phyloP scores from a whole-genome alignment of 2,113 vertebrate genomes.

The Dissostichus mawsoni region DNA sequence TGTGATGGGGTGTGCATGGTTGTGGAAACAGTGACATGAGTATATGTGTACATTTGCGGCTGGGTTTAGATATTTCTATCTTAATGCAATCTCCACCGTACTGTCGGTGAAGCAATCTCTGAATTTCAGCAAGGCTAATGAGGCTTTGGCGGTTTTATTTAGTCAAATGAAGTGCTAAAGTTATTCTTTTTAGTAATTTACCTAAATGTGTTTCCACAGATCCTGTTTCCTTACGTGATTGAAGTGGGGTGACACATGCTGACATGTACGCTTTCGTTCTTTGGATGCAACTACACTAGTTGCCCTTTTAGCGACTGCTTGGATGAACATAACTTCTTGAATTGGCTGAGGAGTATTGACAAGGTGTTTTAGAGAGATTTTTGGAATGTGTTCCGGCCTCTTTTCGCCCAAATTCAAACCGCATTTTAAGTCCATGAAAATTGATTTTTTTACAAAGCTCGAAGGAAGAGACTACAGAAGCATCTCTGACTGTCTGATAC shows the following conservation, averaged over 20 bases:
- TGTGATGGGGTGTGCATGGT: conserved; percentile 29
- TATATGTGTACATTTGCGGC: neutral
- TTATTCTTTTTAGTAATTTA: neutral
- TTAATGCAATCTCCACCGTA: neutral
- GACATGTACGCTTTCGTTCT: neutral
- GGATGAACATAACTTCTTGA: neutral
- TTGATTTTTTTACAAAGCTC: too few relatives aligned
- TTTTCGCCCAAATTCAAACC: too few relatives aligned
- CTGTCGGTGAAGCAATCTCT: neutral
- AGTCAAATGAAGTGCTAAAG: neutral
- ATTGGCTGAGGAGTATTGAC: neutral
- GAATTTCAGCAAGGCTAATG: neutral
- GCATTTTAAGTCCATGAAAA: too few relatives aligned
- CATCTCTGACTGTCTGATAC: neutral
- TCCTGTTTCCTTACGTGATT: neutral
- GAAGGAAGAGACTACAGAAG: neutral
- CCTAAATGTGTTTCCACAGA: neutral
- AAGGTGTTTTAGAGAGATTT: too few relatives aligned
- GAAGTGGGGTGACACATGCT: neutral
- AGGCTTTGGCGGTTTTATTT: neutral
- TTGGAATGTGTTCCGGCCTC: too few relatives aligned
- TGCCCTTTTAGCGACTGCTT: neutral
- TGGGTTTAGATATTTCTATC: neutral
- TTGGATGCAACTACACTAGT: neutral
- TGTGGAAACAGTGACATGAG: conserved; percentile 23